Evolutionary conservation across 2,797 vertebrate genomes (phyloP).

Genomic region (Dicrostonyx torquatus): DNA sequence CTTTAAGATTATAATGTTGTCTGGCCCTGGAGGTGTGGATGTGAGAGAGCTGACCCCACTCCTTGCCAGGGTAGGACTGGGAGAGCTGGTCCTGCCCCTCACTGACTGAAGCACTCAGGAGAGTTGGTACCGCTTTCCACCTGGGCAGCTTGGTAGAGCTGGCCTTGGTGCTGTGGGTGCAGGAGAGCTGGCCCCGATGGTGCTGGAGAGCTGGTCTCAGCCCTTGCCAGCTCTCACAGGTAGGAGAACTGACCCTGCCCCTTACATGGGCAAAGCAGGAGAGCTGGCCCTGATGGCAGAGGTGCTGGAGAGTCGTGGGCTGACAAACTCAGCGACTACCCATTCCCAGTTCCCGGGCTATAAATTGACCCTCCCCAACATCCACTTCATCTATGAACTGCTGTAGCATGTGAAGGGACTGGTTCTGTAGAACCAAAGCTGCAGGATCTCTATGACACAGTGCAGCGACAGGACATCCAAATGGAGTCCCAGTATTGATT

Average conservation of each 20-base stretch:
- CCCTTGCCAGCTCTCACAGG: background rate
- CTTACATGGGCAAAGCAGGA: background rate
- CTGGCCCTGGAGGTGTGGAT: background rate
- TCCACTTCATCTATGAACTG: background rate
- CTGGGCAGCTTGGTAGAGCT: background rate
- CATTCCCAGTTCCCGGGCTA: background rate
- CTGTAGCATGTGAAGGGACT: background rate
- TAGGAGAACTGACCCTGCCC: background rate
- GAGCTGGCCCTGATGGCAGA: background rate
- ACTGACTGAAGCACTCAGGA: background rate
- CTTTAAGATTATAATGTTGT: background rate
- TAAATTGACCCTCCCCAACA: background rate
- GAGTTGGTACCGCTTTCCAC: rapidly evolving
- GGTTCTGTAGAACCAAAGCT: background rate
- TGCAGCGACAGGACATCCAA: background rate
- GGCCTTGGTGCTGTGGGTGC: background rate
- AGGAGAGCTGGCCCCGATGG: background rate
- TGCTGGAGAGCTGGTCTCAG: background rate
- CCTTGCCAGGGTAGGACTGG: background rate
- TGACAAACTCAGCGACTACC: background rate
- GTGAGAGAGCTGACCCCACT: background rate
- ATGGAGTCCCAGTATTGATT: background rate
- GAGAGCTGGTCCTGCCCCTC: background rate
- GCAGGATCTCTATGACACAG: background rate
- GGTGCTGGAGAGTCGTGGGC: background rate